phyloP scores from a whole-genome alignment of 2,888 invertebrate species.

The Cephus runcator region DNA sequence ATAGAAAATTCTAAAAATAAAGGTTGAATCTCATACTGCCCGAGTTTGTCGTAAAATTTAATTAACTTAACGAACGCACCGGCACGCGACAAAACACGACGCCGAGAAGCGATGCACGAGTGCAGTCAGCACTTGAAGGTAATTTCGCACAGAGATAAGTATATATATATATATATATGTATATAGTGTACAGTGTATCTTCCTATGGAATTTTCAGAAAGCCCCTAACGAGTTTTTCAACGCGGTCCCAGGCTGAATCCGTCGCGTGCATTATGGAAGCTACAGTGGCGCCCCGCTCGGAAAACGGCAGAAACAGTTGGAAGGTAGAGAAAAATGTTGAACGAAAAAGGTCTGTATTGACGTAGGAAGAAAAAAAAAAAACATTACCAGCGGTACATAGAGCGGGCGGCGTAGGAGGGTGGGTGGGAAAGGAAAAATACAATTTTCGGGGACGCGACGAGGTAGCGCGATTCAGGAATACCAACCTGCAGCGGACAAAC shows the following conservation, averaged over 20 bases:
- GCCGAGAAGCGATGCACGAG: neutral
- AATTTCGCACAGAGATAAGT: neutral
- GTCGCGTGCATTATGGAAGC: neutral
- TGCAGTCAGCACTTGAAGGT: neutral
- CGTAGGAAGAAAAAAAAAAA: neutral
- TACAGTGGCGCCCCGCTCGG: neutral
- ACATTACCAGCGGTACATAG: neutral
- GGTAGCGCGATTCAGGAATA: conserved; percentile 25
- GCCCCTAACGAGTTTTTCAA: conserved; percentile 45
- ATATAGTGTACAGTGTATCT: conserved; percentile 38
- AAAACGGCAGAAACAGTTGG: neutral
- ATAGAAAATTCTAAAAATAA: neutral
- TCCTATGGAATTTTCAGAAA: conserved; percentile 43
- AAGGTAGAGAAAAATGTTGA: neutral
- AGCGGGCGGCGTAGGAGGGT: neutral
- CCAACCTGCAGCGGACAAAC: conserved; percentile 34
- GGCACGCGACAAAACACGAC: neutral
- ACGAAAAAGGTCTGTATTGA: neutral
- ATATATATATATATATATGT: neutral
- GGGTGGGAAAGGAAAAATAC: conserved; percentile 1
- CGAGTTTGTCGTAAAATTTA: conserved; percentile 17
- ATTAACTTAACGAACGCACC: neutral
- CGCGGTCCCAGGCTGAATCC: neutral
- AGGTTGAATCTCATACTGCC: neutral
- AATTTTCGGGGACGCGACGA: neutral